A percentile compares a stretch with the other conserved stretches of the same genome.
Evolutionary conservation across 1,140 invertebrate genomes (phyloP).

Genomic region (Heliconius melpomene): DNA sequence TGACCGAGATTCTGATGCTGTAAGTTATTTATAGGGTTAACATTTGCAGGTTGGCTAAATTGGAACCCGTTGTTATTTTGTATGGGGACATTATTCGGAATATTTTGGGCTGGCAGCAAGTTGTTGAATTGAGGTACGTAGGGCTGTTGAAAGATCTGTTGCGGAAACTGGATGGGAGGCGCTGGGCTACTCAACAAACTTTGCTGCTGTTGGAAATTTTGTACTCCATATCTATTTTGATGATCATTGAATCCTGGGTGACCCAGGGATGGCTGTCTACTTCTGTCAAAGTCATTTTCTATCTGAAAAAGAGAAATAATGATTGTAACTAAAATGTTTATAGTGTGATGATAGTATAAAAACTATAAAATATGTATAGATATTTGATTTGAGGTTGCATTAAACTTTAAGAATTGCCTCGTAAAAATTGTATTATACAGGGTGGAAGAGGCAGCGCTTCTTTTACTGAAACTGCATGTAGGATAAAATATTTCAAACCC

Average conservation of each 20-base stretch:
- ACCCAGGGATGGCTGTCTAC: conserved; percentile 59
- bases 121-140: conserved; percentile 67
- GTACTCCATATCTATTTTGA: conserved; percentile 72
- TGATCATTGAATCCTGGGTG: conserved; percentile 71
- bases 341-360: too few species aligned
- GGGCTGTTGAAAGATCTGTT: conserved; percentile 62
- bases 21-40: conserved; percentile 59
- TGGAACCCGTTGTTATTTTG: conserved; percentile 63
- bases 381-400: too few species aligned
- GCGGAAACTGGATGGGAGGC: conserved; percentile 61
- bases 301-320: conserved; percentile 62
- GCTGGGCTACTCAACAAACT: conserved; percentile 51
- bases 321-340: background rate
- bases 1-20: conserved; percentile 60
- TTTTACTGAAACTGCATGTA: too few species aligned
- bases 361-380: too few species aligned
- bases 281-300: conserved; percentile 77
- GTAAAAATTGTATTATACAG: too few species aligned
- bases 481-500: too few species aligned
- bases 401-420: too few species aligned
- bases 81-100: conserved; percentile 52
- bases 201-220: conserved; percentile 63
- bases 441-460: too few species aligned
- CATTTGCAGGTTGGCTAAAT: conserved; percentile 50
- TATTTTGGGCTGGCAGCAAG: conserved; percentile 60